Evolutionary conservation across 2,888 invertebrate genomes (phyloP).

Genomic region (Dynastes maya): DNA sequence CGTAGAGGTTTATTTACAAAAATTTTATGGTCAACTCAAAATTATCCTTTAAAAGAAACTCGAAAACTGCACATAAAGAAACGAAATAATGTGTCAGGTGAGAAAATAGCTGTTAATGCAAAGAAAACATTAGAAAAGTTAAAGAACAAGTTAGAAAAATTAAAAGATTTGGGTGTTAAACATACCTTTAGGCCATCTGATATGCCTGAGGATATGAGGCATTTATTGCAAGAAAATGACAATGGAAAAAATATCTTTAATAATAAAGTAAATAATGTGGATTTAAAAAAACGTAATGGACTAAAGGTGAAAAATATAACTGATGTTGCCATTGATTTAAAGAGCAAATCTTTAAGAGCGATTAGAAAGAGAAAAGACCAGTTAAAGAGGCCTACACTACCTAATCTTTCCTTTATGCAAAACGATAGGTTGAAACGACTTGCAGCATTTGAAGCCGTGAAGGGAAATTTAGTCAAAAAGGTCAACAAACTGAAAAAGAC

Average conservation of each 20-base stretch:
- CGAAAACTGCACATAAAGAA: constrained; percentile 58
- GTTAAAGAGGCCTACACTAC: background rate
- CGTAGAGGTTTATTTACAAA: constrained; percentile 72
- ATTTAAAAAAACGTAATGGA: background rate
- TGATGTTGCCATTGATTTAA: background rate
- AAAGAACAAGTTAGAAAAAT: constrained; percentile 70
- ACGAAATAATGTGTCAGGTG: constrained; percentile 57
- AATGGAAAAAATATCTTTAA: too few species aligned
- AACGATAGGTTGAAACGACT: constrained; percentile 35
- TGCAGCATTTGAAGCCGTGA: constrained; percentile 19
- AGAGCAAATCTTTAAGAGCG: constrained; percentile 12
- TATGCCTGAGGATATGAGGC: constrained; percentile 44
- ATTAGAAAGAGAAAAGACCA: constrained; percentile 13
- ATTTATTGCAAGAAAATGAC: constrained; percentile 11
- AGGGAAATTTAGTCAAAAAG: constrained; percentile 20
- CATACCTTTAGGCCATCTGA: constrained; percentile 71
- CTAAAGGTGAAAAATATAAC: background rate
- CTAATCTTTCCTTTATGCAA: constrained; percentile 39
- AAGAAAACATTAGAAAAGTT: constrained; percentile 69
- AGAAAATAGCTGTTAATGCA: constrained; percentile 68
- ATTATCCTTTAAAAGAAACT: constrained; percentile 70
- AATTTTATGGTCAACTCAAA: constrained; percentile 72
- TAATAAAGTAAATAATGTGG: too few species aligned
- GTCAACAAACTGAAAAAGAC: constrained; percentile 3
- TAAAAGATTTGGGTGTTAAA: constrained; percentile 72